Base-by-base conservation (phyloP, 2,113 vertebrate species). In the Paracanthobrama guichenoti region DNA sequence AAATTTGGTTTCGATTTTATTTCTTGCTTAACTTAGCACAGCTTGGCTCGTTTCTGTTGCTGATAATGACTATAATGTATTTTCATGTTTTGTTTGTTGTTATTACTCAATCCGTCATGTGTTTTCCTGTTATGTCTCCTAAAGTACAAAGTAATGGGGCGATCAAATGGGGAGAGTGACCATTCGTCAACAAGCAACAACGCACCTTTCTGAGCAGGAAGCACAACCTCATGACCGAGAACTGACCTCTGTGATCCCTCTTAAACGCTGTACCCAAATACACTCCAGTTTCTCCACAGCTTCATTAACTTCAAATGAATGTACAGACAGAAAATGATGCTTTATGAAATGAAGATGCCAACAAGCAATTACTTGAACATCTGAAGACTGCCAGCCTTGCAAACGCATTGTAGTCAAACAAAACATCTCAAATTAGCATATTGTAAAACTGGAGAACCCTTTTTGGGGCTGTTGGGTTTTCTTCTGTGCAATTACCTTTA, bases 111-210 rank as follows among this genome's bases (percentile, higher is more conserved):
- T 55, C 79, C 59, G 39, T 79, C 7, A 12, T 53, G 20, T 74
- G 18, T 55, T 64, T 31, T 62, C 1, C 24, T 26, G 16, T 64
- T 76, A 48, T 79, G 22, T 55, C 71, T 53, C n/a, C 28, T 53
- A 28, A 82, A 94, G 92, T 90, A 90, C 24, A 94, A 93, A 67
- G 67, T 92, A 82, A 78, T 86, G 1, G 87, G 88, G 28, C 26
- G 46, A 48, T 46, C 89, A 18, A 91, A 82, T 44, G 90, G 87
- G 11, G 93, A 92, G 0, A 66, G 85, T 78, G 87, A 93, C 20
- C 90, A 94, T 55, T 94, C 95, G 35, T 91, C 94, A 3, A 64
- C 90, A 0, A 93, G 90, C 79, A 94, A 94, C 86, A 92, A 90
- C 5, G 6, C 91, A 28, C 93, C 95, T 55, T 95, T 95, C 90